Evolutionary conservation across 2,888 invertebrate genomes (phyloP).

Genomic region (Shargacucullia verbasci): DNA sequence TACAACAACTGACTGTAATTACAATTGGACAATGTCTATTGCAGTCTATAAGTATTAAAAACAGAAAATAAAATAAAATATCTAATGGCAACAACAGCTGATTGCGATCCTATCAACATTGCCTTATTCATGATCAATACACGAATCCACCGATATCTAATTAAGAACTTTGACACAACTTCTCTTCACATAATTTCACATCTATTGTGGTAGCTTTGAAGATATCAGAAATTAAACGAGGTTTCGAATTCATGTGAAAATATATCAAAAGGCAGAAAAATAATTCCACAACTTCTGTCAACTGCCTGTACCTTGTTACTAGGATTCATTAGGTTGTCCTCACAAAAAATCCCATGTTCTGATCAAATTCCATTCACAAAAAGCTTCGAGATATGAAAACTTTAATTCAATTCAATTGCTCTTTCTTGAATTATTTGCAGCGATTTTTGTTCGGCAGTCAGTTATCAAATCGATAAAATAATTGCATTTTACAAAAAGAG

Average conservation of each 20-base stretch:
- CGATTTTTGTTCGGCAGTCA: conserved; percentile 3
- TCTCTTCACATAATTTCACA: conserved; percentile 33
- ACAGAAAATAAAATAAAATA: conserved; percentile 11
- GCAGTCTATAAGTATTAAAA: conserved; percentile 10
- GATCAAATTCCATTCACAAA: no score
- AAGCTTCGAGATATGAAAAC: no score
- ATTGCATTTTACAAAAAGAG: conserved; percentile 25
- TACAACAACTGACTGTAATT: conserved; percentile 16
- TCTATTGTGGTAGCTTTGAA: conserved; percentile 37
- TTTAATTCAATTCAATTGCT: no score
- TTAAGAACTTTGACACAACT: conserved; percentile 41
- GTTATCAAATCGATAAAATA: conserved; percentile 12
- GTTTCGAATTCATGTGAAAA: conserved; percentile 27
- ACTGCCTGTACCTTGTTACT: no score
- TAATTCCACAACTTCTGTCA: no score
- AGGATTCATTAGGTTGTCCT: no score
- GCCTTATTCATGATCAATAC: conserved; percentile 32
- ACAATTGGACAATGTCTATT: conserved; percentile 11
- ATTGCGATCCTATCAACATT: conserved; percentile 32
- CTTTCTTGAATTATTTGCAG: background rate
- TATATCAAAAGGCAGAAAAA: background rate
- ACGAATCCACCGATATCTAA: conserved; percentile 27
- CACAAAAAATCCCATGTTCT: no score
- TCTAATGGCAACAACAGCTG: conserved; percentile 13
- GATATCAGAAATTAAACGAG: conserved; percentile 10